Conservation (phyloP, 2,797 vertebrate genomes). For the Nyctalus aviator region DNA sequence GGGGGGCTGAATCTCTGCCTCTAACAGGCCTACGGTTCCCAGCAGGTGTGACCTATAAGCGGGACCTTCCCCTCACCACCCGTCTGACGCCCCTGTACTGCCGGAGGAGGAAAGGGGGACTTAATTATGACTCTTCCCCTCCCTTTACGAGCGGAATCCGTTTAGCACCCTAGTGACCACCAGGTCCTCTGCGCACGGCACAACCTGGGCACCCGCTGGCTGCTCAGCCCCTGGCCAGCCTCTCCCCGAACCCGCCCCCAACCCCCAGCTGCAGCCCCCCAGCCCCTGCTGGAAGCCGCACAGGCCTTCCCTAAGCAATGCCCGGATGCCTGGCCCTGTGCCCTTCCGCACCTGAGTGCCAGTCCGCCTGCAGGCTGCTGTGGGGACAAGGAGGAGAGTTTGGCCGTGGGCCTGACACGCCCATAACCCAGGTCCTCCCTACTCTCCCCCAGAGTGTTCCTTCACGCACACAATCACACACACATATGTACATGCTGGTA, state of each 20-base stretch:
- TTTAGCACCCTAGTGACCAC: not conserved
- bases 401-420: not conserved
- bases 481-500: no score
- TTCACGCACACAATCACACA: not conserved
- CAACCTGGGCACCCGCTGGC: not conserved
- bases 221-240: no score
- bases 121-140: not conserved
- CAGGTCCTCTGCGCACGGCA: accelerated
- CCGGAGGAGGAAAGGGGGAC: not conserved
- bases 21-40: not conserved
- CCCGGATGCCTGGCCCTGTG: not conserved
- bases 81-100: not conserved
- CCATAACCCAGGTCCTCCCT: not conserved
- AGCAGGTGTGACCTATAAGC: not conserved
- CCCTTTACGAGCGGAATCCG: not conserved
- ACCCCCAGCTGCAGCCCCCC: no score
- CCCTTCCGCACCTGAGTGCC: not conserved
- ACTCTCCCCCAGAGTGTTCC: no score
- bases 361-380: not conserved
- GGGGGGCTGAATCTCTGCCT: not conserved
- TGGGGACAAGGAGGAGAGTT: not conserved
- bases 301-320: not conserved
- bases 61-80: not conserved
- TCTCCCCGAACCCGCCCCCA: not conserved
- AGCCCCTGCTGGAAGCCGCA: not conserved